phyloP scores from a whole-genome alignment of 2,113 vertebrate genomes.

The Laticauda laticaudata region DNA sequence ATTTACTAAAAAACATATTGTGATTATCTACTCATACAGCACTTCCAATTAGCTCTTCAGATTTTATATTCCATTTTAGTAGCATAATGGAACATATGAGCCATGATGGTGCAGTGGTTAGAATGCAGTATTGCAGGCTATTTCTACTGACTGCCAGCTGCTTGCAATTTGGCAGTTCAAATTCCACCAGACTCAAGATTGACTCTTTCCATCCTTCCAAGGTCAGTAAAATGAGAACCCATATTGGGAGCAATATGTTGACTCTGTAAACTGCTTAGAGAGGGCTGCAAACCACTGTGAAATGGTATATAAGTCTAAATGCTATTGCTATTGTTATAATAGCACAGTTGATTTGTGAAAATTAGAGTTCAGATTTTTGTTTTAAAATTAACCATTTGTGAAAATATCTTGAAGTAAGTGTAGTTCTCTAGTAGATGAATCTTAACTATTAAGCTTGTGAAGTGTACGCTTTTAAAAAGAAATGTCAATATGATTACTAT shows the following conservation, averaged over 20 bases:
- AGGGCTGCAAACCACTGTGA: no score
- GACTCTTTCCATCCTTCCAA: no score
- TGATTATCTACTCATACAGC: neutral
- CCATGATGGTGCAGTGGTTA: no score
- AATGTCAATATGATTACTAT: constrained; percentile 65
- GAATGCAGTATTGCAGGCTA: no score
- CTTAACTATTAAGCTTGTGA: constrained; percentile 51
- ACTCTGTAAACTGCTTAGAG: no score
- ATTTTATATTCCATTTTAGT: neutral
- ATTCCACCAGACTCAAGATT: no score
- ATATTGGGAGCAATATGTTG: no score
- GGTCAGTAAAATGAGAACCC: no score
- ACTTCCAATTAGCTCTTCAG: neutral
- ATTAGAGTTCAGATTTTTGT: constrained; percentile 54
- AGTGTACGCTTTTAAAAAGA: constrained; percentile 41
- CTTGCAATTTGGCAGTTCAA: no score
- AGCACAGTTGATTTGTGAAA: constrained; percentile 40
- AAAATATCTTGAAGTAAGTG: constrained; percentile 52
- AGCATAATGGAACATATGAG: neutral
- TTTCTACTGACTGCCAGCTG: no score
- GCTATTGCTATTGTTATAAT: no score
- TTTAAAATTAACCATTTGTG: constrained; percentile 52
- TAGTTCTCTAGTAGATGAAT: constrained; percentile 57
- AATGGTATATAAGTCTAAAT: no score
- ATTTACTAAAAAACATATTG: neutral